Evolutionary conservation across 2,113 vertebrate species (phyloP), one percentile per base, ranked within the genome.

Genomic region (Vulpes ferrilata): DNA sequence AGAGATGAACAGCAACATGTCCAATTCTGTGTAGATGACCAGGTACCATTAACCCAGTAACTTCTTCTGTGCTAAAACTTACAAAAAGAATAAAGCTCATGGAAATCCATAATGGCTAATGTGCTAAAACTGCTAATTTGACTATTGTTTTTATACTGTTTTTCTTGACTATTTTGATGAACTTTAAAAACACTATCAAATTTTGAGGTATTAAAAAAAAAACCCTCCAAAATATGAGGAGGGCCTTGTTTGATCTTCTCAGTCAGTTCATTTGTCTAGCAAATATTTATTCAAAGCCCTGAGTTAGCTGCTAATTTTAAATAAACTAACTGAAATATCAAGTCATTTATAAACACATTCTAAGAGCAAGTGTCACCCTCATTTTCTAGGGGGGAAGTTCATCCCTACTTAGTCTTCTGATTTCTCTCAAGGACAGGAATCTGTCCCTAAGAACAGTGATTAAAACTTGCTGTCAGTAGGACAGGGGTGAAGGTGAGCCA

Each of bases 291-390:
- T 94, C 93, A 93, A 85, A 95, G 80, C 94, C 27, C 92, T 62
- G 84, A 95, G 53, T 80, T 96, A 97, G 96, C 92, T 97, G 95
- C 90, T 97, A 93, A 97, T 97, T 97, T 97, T 95, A 97, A 96
- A 97, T 96, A 93, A 96, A 93, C 96, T 97, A 78, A 65, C 78
- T 67, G 43, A 97, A 98, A 88, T 93, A 94, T 84, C 93, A 91
- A 97, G 65, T 95, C 82, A 59, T 95, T 95, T 96, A 74, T 97
- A 96, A 97, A 97, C 93, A 96, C 55, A 88, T 95, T 97, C 95
- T 92, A 81, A 97, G 92, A 83, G n/a, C 67, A 76, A 95, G 69
- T 57, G 55, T 83, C 97, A 92, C n/a, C 55, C 62, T 82, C 7
- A 53, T 93, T 95, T 94, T 96, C 84, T 87, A 71, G 62, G 19